phyloP scores from a whole-genome alignment of 2,888 invertebrate species.

The Drosophila peninsularis region DNA sequence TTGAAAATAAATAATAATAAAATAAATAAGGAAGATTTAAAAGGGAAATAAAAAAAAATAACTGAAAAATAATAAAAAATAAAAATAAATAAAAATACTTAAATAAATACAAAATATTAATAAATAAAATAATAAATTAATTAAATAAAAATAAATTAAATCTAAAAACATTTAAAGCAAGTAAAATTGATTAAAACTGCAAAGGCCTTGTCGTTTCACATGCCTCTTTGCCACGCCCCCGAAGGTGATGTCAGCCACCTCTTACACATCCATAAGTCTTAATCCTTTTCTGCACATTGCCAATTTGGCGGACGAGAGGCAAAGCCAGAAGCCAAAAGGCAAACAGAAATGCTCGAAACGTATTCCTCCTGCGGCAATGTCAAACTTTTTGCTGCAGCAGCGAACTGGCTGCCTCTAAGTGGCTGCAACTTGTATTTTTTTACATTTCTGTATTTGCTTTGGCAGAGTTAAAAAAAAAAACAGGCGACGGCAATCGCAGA shows the following conservation, averaged over 20 bases:
- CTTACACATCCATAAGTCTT: conserved; percentile 3
- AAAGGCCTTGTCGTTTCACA: too few species aligned
- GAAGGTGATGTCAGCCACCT: not conserved
- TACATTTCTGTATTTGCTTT: conserved; percentile 32
- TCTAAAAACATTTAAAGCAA: too few species aligned
- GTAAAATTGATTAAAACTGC: too few species aligned
- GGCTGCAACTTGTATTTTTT: conserved; percentile 32
- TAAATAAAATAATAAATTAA: not conserved
- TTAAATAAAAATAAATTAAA: too few species aligned
- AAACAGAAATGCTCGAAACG: conserved; percentile 47
- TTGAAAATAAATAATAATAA: not conserved
- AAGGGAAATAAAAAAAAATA: not conserved
- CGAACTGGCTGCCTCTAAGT: conserved; percentile 49
- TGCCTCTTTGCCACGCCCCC: not conserved
- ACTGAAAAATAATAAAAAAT: not conserved
- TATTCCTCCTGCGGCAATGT: conserved; percentile 47
- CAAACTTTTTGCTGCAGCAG: conserved; percentile 45
- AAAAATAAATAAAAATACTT: not conserved
- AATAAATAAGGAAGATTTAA: not conserved
- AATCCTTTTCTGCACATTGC: conserved; percentile 46
- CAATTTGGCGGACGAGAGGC: conserved; percentile 33
- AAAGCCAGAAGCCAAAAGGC: conserved; percentile 5
- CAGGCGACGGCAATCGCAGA: conserved; percentile 46
- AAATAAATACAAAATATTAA: too few species aligned
- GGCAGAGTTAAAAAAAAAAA: conserved; percentile 27